Evolutionary conservation across 2,888 invertebrate genomes (phyloP).

Genomic region (Eulithis prunata): DNA sequence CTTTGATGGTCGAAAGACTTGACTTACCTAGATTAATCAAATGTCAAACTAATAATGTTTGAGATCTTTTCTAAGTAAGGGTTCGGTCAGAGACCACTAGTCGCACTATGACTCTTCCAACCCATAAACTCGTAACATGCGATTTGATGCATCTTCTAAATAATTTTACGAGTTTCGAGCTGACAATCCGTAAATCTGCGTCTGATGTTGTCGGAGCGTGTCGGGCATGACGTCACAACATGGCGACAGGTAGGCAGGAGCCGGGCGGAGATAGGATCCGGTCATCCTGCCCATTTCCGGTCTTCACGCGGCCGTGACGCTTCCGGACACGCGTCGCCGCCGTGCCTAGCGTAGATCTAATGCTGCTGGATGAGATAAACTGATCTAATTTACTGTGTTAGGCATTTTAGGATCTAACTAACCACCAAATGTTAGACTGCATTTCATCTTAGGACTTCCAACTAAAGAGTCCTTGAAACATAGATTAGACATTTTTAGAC

Average conservation of each 20-base stretch:
- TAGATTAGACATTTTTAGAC: too few relatives aligned
- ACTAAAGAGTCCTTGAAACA: too few relatives aligned
- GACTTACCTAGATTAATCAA: too few relatives aligned
- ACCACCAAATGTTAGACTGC: too few relatives aligned
- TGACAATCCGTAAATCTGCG: slow-evolving; percentile 43
- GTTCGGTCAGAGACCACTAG: too few relatives aligned
- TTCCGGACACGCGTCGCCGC: slow-evolving; percentile 82
- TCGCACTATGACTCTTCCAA: too few relatives aligned
- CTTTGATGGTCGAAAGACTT: too few relatives aligned
- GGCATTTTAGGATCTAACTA: neutral
- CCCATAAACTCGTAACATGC: too few relatives aligned
- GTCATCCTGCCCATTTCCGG: slow-evolving; percentile 85
- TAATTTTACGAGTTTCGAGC: slow-evolving; percentile 19
- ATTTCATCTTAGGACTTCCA: too few relatives aligned
- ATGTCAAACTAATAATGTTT: too few relatives aligned
- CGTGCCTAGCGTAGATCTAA: slow-evolving; percentile 62
- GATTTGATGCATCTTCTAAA: neutral
- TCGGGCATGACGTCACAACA: slow-evolving; percentile 77
- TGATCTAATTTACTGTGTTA: slow-evolving; percentile 9
- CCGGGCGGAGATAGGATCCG: slow-evolving; percentile 82
- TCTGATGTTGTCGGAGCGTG: slow-evolving; percentile 42
- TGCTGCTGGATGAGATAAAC: slow-evolving; percentile 59
- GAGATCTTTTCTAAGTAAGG: too few relatives aligned
- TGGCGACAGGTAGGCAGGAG: slow-evolving; percentile 79
- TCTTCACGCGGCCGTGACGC: slow-evolving; percentile 85